A percentile compares a stretch with the other conserved stretches of the same genome.
These are phyloP conservation scores for Gymnoscelis rufifasciata DNA, from an alignment of 2,888 invertebrate genomes.

Conservation along the genomic window DNA sequence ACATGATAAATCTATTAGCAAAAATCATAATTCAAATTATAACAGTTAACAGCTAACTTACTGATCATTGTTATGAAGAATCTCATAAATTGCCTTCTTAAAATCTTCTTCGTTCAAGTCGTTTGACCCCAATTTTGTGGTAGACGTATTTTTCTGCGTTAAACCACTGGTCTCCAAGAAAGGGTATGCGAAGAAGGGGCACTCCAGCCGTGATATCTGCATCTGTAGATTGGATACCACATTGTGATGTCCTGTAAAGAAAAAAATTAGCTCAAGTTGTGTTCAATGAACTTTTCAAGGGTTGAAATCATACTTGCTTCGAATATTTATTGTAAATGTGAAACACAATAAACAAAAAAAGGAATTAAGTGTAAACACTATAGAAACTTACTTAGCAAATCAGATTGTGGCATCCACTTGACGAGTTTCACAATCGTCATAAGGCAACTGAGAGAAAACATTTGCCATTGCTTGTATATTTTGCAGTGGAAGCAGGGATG, in stretches of 20 bases:
- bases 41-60: background rate
- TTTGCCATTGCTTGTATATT: conserved; percentile 32
- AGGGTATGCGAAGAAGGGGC: conserved; percentile 60
- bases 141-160: conserved; percentile 51
- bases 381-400: conserved; percentile 26
- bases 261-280: no score
- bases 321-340: no score
- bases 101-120: conserved; percentile 41
- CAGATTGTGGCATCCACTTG: conserved; percentile 40
- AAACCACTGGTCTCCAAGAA: conserved; percentile 62
- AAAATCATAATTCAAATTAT: no score
- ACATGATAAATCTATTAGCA: no score
- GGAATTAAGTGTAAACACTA: no score
- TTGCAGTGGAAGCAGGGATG: conserved; percentile 24
- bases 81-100: conserved; percentile 34
- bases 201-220: conserved; percentile 62
- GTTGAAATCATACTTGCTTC: no score
- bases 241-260: no score
- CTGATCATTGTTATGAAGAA: conserved; percentile 41
- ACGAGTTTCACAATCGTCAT: conserved; percentile 34
- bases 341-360: no score
- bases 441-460: conserved; percentile 32
- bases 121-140: conserved; percentile 47
- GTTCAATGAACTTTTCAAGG: no score
- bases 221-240: conserved; percentile 67